Conservation (phyloP, 2,113 vertebrate species). For the Phyllopteryx taeniolatus region DNA sequence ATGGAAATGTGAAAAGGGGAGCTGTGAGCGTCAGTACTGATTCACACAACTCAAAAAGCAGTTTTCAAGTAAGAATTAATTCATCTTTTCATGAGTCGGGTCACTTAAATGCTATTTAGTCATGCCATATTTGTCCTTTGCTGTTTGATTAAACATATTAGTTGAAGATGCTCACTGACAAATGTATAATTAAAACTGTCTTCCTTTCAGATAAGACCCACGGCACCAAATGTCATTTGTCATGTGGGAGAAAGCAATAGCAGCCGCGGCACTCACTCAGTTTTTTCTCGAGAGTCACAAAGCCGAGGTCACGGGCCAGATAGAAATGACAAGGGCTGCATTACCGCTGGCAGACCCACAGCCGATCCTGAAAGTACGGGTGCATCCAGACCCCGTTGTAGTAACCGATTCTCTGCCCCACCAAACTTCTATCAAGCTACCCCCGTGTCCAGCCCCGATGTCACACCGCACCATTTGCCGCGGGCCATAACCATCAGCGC, state of each 20-base stretch:
- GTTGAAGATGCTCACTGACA: slow-evolving; percentile 8
- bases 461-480: slow-evolving; percentile 72
- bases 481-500: slow-evolving; percentile 80
- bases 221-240: slow-evolving; percentile 69
- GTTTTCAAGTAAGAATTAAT: slow-evolving; percentile 65
- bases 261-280: slow-evolving; percentile 50
- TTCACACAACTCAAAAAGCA: slow-evolving; percentile 44
- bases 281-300: slow-evolving; percentile 49
- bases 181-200: slow-evolving; percentile 24
- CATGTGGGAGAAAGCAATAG: slow-evolving; percentile 62
- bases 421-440: slow-evolving; percentile 84
- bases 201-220: slow-evolving; percentile 62
- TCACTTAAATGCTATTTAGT: not conserved
- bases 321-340: slow-evolving; percentile 37
- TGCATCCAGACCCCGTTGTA: slow-evolving; percentile 30
- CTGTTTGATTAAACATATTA: slow-evolving; percentile 1
- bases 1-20: slow-evolving; percentile 22
- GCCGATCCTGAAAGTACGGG: slow-evolving; percentile 61
- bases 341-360: slow-evolving; percentile 76
- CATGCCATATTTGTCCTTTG: not conserved
- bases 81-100: not conserved
- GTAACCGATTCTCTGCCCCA: slow-evolving; percentile 85
- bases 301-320: slow-evolving; percentile 48
- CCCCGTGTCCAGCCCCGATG: slow-evolving; percentile 67
- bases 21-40: slow-evolving; percentile 33